Percentiles rank a stretch among this genome's conserved stretches.
Conservation (phyloP, 2,797 vertebrate genomes). For the Cichlasoma orientale region DNA sequence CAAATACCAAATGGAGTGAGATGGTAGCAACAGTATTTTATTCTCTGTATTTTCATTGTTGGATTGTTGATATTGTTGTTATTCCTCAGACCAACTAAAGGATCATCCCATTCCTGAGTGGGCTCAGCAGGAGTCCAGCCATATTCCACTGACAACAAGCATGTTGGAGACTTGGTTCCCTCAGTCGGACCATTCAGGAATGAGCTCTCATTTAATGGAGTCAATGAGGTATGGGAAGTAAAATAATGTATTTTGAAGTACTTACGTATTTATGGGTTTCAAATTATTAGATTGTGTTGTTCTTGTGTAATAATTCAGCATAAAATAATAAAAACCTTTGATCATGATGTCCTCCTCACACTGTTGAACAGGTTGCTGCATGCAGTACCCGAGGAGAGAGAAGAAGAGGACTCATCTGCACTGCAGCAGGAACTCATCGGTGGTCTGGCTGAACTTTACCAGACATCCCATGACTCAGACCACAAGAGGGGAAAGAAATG, state of each 20-base stretch:
- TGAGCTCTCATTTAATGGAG: slow-evolving; percentile 90
- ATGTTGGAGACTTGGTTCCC: slow-evolving; percentile 89
- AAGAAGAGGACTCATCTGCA: slow-evolving; percentile 65
- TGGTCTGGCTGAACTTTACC: slow-evolving; percentile 88
- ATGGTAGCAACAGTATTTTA: not conserved
- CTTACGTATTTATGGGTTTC: not conserved
- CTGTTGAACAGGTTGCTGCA: slow-evolving; percentile 82
- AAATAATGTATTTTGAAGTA: not conserved
- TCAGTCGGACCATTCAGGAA: slow-evolving; percentile 87
- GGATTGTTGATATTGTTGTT: not conserved
- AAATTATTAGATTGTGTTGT: not conserved
- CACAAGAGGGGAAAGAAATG: slow-evolving; percentile 81
- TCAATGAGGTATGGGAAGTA: slow-evolving; percentile 86
- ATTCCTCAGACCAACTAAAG: slow-evolving; percentile 31
- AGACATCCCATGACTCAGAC: slow-evolving; percentile 71
- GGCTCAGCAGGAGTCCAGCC: slow-evolving; percentile 85
- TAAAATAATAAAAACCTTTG: not conserved
- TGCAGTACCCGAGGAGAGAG: slow-evolving; percentile 68
- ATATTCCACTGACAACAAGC: slow-evolving; percentile 58
- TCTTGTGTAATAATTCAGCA: not conserved
- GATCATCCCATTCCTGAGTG: slow-evolving; percentile 83
- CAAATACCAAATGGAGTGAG: not conserved
- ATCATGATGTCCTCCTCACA: not conserved
- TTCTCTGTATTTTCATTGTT: not conserved
- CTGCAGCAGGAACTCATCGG: slow-evolving; percentile 81